Percentiles rank a stretch among this genome's conserved stretches.
phyloP scores from a whole-genome alignment of 2,888 invertebrate species.

The Philereme vetulata region DNA sequence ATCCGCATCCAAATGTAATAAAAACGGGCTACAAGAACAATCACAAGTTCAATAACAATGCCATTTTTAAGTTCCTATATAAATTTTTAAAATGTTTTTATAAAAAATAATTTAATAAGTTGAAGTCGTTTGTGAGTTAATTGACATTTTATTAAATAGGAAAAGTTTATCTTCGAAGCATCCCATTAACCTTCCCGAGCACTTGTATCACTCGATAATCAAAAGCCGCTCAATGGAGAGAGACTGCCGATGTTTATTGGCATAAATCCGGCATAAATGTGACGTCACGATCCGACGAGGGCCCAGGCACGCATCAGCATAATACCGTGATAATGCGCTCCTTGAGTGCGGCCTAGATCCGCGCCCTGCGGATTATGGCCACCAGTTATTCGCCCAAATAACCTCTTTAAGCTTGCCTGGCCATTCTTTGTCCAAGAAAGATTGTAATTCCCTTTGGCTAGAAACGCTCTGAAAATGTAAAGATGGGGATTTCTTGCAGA shows the following conservation, averaged over 20 bases:
- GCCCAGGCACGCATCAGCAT: slow-evolving; percentile 73
- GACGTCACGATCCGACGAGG: slow-evolving; percentile 56
- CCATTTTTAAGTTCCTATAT: too few species aligned
- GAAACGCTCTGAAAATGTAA: slow-evolving; percentile 29
- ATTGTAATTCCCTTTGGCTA: slow-evolving; percentile 45
- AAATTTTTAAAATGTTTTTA: too few species aligned
- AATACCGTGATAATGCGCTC: slow-evolving; percentile 76
- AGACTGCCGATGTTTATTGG: slow-evolving; percentile 34
- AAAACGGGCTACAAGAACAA: too few species aligned
- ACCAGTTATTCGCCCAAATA: slow-evolving; percentile 63
- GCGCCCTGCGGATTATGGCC: slow-evolving; percentile 75
- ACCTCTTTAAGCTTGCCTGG: slow-evolving; percentile 61
- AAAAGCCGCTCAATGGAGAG: slow-evolving; percentile 35
- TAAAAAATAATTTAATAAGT: too few species aligned
- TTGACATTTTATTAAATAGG: slow-evolving; percentile 8
- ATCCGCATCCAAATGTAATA: too few species aligned
- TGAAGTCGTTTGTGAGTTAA: too few species aligned
- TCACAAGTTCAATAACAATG: too few species aligned
- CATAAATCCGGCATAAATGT: slow-evolving; percentile 42
- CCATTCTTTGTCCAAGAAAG: slow-evolving; percentile 54
- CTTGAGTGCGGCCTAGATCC: slow-evolving; percentile 70
- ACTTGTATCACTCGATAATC: slow-evolving; percentile 35
- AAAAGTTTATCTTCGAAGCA: slow-evolving; percentile 15
- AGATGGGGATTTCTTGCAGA: slow-evolving; percentile 29
- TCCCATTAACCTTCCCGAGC: slow-evolving; percentile 29